These are phyloP conservation scores for Dicerorhinus sumatrensis DNA, from an alignment of 2,113 vertebrate genomes.

Conservation along the genomic window DNA sequence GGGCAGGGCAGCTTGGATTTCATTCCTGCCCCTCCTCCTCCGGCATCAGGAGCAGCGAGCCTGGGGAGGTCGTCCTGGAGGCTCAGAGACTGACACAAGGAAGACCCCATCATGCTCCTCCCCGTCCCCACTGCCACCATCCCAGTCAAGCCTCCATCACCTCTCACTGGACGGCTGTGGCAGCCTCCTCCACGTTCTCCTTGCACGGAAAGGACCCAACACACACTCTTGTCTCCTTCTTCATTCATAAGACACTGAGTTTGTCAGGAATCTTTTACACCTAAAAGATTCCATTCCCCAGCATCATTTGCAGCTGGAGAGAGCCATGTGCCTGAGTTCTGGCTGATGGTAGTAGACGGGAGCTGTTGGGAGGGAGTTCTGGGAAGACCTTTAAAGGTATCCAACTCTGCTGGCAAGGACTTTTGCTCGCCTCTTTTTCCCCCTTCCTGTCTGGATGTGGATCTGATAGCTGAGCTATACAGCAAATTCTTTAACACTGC, in stretches of 20 bases:
- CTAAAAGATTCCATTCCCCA: not conserved
- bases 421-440: not conserved
- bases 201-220: not conserved
- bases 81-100: not conserved
- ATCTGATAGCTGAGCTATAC: not conserved
- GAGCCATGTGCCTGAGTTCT: not conserved
- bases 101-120: too few species aligned
- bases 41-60: not conserved
- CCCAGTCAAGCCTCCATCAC: not conserved
- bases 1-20: too few species aligned
- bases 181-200: not conserved
- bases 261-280: not conserved
- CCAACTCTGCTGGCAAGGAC: too few species aligned
- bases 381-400: not conserved
- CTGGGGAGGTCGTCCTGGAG: not conserved
- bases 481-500: not conserved
- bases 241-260: not conserved
- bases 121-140: not conserved
- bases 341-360: not conserved
- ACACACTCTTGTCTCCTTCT: not conserved
- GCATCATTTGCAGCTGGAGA: not conserved
- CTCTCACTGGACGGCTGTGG: not conserved
- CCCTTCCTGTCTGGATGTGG: not conserved
- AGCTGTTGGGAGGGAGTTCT: not conserved
- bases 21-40: not conserved